These are phyloP conservation scores for Simalia tracyae DNA, from an alignment of 2,797 vertebrate species.

Conservation along the genomic window DNA sequence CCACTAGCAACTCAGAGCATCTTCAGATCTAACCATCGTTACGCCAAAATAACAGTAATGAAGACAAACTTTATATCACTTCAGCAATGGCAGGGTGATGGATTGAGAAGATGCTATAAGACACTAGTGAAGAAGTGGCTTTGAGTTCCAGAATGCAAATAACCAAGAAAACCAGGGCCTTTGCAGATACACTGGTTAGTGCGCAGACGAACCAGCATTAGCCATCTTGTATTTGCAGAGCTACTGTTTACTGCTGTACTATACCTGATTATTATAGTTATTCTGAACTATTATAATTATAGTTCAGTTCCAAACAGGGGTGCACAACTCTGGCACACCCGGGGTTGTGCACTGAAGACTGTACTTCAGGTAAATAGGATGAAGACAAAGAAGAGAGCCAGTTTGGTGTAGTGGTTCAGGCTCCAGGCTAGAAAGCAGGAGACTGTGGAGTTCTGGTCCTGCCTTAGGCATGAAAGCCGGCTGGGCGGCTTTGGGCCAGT, in stretches of 20 bases:
- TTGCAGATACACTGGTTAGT: too few relatives aligned
- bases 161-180: not conserved
- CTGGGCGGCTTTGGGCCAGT: too few relatives aligned
- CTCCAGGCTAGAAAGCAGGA: too few relatives aligned
- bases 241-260: not conserved
- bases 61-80: not conserved
- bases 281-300: not conserved
- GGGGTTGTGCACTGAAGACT: not conserved
- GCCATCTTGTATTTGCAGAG: not conserved
- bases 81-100: not conserved
- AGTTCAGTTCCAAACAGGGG: not conserved
- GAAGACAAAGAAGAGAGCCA: not conserved
- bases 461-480: too few relatives aligned
- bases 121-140: not conserved
- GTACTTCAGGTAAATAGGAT: not conserved
- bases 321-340: not conserved
- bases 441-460: too few relatives aligned
- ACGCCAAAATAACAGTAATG: not conserved
- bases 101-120: not conserved
- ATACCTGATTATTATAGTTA: too few relatives aligned
- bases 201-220: not conserved
- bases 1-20: not conserved
- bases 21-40: not conserved
- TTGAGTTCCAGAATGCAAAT: not conserved
- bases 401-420: too few relatives aligned